A percentile compares a stretch with the other conserved stretches of the same genome.
phyloP scores from a whole-genome alignment of 2,888 invertebrate genomes.

The Neoaliturus tenellus region DNA sequence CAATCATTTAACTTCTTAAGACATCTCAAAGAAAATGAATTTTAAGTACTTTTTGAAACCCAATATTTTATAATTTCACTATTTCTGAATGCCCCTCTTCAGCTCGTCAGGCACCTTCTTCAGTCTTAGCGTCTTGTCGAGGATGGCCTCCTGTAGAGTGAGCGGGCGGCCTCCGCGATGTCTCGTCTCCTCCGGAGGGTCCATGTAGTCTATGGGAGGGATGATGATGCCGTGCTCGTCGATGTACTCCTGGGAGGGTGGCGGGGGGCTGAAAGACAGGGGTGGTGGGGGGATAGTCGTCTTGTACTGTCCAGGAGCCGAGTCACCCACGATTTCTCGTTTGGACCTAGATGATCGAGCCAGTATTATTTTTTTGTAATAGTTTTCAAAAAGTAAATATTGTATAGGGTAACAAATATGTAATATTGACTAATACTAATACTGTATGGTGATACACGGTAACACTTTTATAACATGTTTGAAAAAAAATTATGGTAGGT shows the following conservation, averaged over 20 bases:
- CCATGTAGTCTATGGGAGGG: conserved; percentile 26
- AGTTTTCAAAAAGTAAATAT: too few species aligned
- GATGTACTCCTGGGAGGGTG: neutral
- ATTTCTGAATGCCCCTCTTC: conserved; percentile 20
- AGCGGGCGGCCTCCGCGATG: neutral
- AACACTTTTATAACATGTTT: too few species aligned
- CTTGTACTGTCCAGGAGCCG: neutral
- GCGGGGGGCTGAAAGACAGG: neutral
- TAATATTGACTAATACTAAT: too few species aligned
- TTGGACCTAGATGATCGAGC: too few species aligned
- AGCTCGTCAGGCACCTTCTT: conserved; percentile 35
- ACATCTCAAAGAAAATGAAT: too few species aligned
- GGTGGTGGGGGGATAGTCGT: neutral
- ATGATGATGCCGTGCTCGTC: conserved; percentile 17
- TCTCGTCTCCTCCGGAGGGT: neutral
- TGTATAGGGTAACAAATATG: too few species aligned
- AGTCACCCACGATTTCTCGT: neutral
- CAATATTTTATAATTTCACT: neutral
- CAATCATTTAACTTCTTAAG: too few species aligned
- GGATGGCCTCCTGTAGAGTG: conserved; percentile 31
- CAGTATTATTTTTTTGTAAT: too few species aligned
- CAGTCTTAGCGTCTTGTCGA: conserved; percentile 29
- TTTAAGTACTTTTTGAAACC: too few species aligned
- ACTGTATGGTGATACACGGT: too few species aligned
- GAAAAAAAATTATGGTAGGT: too few species aligned